Evolutionary conservation across 2,113 vertebrate species (phyloP).

Genomic region (Chloropsis cyanopogon): DNA sequence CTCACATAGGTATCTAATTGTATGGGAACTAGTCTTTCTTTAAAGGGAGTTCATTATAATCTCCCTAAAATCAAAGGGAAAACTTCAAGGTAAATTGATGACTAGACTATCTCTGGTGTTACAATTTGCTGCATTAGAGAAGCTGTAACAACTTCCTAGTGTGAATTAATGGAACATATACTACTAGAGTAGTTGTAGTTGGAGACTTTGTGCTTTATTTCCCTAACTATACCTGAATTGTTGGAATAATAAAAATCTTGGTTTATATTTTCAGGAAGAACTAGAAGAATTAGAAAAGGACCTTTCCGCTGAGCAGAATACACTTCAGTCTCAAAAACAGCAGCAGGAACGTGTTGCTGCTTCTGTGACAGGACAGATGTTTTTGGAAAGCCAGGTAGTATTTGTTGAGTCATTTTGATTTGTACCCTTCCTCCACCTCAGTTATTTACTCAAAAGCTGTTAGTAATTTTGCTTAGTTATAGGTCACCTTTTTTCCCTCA

Average conservation of each 20-base stretch:
- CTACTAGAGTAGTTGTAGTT: background rate
- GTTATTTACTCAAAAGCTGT: background rate
- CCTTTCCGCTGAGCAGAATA: conserved; percentile 82
- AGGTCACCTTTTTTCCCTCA: background rate
- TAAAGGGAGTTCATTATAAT: background rate
- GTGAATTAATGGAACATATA: background rate
- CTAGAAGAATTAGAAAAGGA: conserved; percentile 82
- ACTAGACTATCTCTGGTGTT: background rate
- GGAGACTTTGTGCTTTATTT: background rate
- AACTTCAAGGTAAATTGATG: background rate
- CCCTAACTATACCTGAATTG: background rate
- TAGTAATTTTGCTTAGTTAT: background rate
- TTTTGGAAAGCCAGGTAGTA: conserved; percentile 90
- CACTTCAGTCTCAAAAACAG: conserved; percentile 83
- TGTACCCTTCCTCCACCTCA: background rate
- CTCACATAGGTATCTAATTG: background rate
- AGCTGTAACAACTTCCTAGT: background rate
- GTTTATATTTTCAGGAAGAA: conserved; percentile 79
- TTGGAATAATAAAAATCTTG: background rate
- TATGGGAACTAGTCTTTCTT: background rate
- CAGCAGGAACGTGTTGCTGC: conserved; percentile 89
- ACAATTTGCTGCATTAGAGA: background rate
- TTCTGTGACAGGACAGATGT: conserved; percentile 96
- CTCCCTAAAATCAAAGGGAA: background rate
- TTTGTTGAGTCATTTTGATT: background rate